Percentiles rank a stretch among this genome's conserved stretches.
phyloP scores from a whole-genome alignment of 2,797 vertebrate genomes.

The Danio jaintianensis region DNA sequence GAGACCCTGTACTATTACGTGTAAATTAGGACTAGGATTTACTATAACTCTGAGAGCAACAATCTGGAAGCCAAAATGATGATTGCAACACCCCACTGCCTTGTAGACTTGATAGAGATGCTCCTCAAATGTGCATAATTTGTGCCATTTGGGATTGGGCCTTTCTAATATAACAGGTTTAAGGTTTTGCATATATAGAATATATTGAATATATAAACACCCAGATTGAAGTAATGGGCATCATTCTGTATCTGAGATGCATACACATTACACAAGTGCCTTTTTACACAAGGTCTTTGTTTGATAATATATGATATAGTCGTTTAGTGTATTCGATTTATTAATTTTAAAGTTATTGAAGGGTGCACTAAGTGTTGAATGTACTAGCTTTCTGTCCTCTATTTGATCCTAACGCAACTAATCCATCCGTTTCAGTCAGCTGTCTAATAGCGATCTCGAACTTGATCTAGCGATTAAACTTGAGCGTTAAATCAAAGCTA shows the following conservation, averaged over 20 bases:
- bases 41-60: no score
- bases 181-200: neutral
- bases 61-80: no score
- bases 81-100: no score
- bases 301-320: neutral
- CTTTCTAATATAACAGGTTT: no score
- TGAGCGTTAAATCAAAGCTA: neutral
- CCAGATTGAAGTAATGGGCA: neutral
- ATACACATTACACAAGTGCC: neutral
- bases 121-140: neutral
- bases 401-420: neutral
- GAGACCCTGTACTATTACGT: no score
- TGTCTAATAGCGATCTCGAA: conserved; percentile 2
- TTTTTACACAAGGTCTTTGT: neutral
- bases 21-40: no score
- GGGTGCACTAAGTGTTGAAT: neutral
- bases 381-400: neutral
- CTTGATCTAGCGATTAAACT: neutral
- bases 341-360: neutral
- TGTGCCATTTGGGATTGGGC: no score
- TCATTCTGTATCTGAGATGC: neutral
- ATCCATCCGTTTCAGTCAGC: neutral
- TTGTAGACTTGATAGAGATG: neutral
- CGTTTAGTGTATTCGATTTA: neutral
- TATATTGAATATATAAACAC: no score